Evolutionary conservation across 2,797 vertebrate genomes (phyloP).

Genomic region (Podargus strigoides): DNA sequence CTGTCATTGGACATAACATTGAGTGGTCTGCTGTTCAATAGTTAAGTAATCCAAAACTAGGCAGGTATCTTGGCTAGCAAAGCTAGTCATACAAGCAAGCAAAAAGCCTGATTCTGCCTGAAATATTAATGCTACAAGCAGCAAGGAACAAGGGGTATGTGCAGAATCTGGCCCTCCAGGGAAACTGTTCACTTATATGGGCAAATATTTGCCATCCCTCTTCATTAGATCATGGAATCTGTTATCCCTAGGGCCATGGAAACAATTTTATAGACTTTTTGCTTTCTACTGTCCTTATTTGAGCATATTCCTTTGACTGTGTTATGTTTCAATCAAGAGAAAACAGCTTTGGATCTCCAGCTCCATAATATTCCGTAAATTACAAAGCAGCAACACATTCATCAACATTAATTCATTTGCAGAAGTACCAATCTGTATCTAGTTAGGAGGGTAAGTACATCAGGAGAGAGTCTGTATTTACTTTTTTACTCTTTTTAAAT

Average conservation of each 20-base stretch:
- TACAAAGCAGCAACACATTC: not conserved
- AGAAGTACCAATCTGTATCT: not conserved
- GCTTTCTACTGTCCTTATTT: conserved; percentile 41
- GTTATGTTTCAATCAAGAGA: conserved; percentile 7
- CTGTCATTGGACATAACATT: conserved; percentile 63
- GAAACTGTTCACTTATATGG: conserved; percentile 37
- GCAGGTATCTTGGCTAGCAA: not conserved
- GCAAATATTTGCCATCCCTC: conserved; percentile 18
- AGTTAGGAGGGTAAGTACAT: not conserved
- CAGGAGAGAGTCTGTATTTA: not conserved
- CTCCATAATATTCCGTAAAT: not conserved
- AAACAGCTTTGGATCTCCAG: not conserved
- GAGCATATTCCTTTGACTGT: conserved; percentile 11
- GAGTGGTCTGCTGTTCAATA: conserved; percentile 60
- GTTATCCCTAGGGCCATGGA: not conserved
- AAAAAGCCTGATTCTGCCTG: not conserved
- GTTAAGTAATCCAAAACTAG: not conserved
- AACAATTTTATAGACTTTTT: conserved; percentile 18
- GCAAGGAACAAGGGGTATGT: not conserved
- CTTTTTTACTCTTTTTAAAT: not conserved
- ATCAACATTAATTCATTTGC: not conserved
- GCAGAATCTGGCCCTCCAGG: not conserved
- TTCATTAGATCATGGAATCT: conserved; percentile 10
- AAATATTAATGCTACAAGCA: not conserved
- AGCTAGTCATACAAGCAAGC: not conserved